Evolutionary conservation across 2,113 vertebrate species (phyloP), one percentile per base, ranked within the genome.

Genomic region (Catagonus wagneri): DNA sequence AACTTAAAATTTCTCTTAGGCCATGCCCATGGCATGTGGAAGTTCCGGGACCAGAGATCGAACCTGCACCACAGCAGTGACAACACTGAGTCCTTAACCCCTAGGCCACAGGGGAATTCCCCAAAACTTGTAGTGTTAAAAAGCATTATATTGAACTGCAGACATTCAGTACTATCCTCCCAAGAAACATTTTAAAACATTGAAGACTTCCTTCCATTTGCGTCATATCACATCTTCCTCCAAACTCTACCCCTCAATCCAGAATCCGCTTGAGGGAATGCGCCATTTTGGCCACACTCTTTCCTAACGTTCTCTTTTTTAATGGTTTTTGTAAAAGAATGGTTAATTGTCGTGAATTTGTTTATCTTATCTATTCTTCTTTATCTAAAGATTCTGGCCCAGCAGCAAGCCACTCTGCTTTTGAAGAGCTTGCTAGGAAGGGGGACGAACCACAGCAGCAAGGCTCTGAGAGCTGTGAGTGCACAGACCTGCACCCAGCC

Each of bases 401-500:
- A 56, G 36, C 12, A 29, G 34, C 20, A 60, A 66, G 50, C 36
- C 27, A 36, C 29, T 60, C 27, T 5, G 25, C 76, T 54, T 61
- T 39, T 17, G 52, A 68, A 78, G 22, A 84, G 25, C 11, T 1
- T 5, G 58, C 61, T 1, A 0, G 32, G 29, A 9, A n/a, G 29
- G 9, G 16, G 3, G 6, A 14, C n/a, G 44, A 36, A n/a, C 19
- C 72, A 9, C 68, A 63, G 36, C 36, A 19, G 22, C 25, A 17
- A 29, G 4, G 7, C 71, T 3, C 0, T 2, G 52, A 44, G 17
- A 11, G 6, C 13, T 2, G 2, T 20, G 5, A 4, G 6, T 1
- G 7, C 0, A 4, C 2, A 27, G 5, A 14, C 27, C 66, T 58
- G 32, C 25, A 23, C 20, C 4, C 3, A n/a, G 54, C 23, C 27